Percentiles rank a stretch among this genome's conserved stretches.
Evolutionary conservation across 2,888 invertebrate genomes (phyloP).

Genomic region (Taphrorychus bicolor): DNA sequence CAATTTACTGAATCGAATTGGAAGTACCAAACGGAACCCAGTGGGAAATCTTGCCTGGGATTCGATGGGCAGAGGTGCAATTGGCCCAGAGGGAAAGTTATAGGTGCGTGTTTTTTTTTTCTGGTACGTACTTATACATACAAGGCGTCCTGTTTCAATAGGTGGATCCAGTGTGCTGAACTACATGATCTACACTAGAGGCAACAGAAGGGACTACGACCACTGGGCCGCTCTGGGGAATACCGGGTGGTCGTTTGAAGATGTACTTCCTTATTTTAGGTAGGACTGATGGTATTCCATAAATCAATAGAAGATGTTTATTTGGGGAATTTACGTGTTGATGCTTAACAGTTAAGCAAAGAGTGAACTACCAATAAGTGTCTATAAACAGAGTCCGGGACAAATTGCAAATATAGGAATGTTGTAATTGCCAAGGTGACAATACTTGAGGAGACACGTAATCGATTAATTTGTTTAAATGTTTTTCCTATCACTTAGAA

Average conservation of each 20-base stretch:
- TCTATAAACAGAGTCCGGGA: too few relatives aligned
- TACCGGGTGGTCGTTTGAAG: slow-evolving; percentile 70
- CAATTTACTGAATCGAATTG: slow-evolving; percentile 79
- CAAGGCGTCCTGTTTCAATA: too few relatives aligned
- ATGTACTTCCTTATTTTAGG: slow-evolving; percentile 82
- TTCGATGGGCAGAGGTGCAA: slow-evolving; percentile 77
- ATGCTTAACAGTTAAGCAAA: too few relatives aligned
- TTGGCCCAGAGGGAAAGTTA: slow-evolving; percentile 70
- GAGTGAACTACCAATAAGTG: too few relatives aligned
- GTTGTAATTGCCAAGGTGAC: too few relatives aligned
- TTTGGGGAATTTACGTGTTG: too few relatives aligned
- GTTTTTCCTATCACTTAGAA: too few relatives aligned
- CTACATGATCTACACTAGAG: slow-evolving; percentile 91
- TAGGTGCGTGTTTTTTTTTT: slow-evolving; percentile 59
- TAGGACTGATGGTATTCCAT: slow-evolving; percentile 4
- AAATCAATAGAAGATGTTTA: too few relatives aligned
- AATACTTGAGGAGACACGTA: too few relatives aligned
- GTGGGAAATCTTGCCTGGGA: slow-evolving; percentile 74
- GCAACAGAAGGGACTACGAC: slow-evolving; percentile 86
- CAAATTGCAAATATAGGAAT: too few relatives aligned
- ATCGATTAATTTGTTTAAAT: too few relatives aligned
- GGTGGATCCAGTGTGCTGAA: slow-evolving; percentile 75
- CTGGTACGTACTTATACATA: too few relatives aligned
- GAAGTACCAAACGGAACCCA: slow-evolving; percentile 82
- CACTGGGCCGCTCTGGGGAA: slow-evolving; percentile 86